phyloP scores from a whole-genome alignment of 2,888 invertebrate species.

The Orthonychiurus folsomi region DNA sequence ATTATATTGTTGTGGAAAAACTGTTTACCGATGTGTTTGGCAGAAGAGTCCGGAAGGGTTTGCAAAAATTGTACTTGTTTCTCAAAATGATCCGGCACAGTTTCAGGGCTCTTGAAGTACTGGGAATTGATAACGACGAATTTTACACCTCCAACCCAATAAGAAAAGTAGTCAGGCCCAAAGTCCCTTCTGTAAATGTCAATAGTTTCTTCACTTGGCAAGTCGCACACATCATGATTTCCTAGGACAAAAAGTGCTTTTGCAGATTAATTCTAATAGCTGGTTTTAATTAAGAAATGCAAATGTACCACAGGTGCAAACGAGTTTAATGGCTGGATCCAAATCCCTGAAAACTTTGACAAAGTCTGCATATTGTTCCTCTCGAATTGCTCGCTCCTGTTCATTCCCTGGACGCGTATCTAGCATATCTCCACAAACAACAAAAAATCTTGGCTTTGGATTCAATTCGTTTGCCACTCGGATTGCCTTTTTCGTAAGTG shows the following conservation, averaged over 20 bases:
- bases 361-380: constrained; percentile 43
- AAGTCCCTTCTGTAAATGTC: constrained; percentile 41
- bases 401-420: constrained; percentile 45
- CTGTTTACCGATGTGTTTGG: constrained; percentile 17
- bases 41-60: constrained; percentile 7
- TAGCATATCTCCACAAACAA: constrained; percentile 48
- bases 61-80: constrained; percentile 44
- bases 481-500: constrained; percentile 43
- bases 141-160: constrained; percentile 47
- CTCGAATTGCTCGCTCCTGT: constrained; percentile 26
- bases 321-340: constrained; percentile 45
- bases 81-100: constrained; percentile 37
- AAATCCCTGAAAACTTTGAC: constrained; percentile 43
- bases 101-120: constrained; percentile 42
- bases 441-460: constrained; percentile 46
- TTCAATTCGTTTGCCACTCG: constrained; percentile 45
- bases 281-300: background rate
- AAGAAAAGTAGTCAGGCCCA: constrained; percentile 49
- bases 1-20: background rate
- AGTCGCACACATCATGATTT: constrained; percentile 49
- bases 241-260: constrained; percentile 30
- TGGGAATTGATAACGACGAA: constrained; percentile 49
- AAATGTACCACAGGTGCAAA: constrained; percentile 41
- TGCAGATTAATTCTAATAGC: background rate
- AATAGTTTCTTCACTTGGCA: constrained; percentile 45